These are phyloP conservation scores for Cheilosia variabilis DNA, from an alignment of 2,888 invertebrate species.

Conservation along the genomic window DNA sequence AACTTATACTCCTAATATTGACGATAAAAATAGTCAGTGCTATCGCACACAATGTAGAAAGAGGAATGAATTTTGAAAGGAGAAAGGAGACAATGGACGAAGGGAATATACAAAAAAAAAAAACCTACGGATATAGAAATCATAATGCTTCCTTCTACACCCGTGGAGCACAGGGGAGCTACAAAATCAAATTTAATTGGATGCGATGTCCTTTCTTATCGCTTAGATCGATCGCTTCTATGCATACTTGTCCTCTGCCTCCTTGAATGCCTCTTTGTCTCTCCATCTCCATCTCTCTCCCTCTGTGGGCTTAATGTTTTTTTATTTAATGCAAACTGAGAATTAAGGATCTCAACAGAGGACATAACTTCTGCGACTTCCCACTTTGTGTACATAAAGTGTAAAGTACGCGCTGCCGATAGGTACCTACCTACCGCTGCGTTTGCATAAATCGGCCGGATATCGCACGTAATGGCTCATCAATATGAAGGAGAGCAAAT, in stretches of 20 bases:
- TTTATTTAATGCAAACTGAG: slow-evolving; percentile 57
- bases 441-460: slow-evolving; percentile 65
- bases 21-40: slow-evolving; percentile 69
- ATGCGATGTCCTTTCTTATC: slow-evolving; percentile 71
- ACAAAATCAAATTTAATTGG: slow-evolving; percentile 72
- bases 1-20: slow-evolving; percentile 66
- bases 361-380: slow-evolving; percentile 59
- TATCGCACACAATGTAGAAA: slow-evolving; percentile 56
- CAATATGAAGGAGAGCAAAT: slow-evolving; percentile 53
- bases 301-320: slow-evolving; percentile 44
- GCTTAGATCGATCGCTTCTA: slow-evolving; percentile 39
- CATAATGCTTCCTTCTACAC: slow-evolving; percentile 44
- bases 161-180: slow-evolving; percentile 25
- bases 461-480: slow-evolving; percentile 64
- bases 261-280: background rate
- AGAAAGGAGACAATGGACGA: slow-evolving; percentile 11
- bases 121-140: slow-evolving; percentile 35
- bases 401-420: slow-evolving; percentile 34
- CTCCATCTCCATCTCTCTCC: background rate
- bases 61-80: slow-evolving; percentile 3
- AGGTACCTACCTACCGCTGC: slow-evolving; percentile 30
- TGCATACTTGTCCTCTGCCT: background rate
- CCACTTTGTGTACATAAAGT: slow-evolving; percentile 46
- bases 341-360: slow-evolving; percentile 59
- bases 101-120: slow-evolving; percentile 18